Base-by-base conservation (phyloP, 1,140 invertebrate genomes). In the Eumeta japonica region DNA sequence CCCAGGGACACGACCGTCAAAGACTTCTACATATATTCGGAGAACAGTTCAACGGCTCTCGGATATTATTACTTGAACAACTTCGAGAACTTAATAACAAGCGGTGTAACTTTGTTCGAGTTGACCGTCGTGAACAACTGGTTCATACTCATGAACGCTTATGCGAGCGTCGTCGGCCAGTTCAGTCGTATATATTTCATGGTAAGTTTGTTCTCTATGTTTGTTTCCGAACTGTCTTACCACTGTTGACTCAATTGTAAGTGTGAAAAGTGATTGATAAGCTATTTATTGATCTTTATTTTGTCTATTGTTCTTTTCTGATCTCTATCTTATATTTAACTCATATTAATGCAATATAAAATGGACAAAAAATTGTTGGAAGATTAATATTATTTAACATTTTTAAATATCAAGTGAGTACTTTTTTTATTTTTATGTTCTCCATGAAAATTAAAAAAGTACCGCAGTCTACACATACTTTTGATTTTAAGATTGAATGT, bases 101-200 rank as follows among this genome's bases (percentile, higher is more conserved):
- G 85, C 52, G 78, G 77, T 54, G 89, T 94, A 34, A 93, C 91
- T 0, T 66, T 95, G 35, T 95, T 95, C 76, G 91, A 94, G 71
- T 73, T 94, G 44, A 94, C 90, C 3, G 89, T 93, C 11, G 88
- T 92, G 17, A 94, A 93, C 70, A 93, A 93, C 62, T 89, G 87
- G 87, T 92, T 89, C 63, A 89, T 94, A 37, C 81, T 92, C n/a
- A 94, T 94, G 92, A 89, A 92, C 59, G 88, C 88, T 10, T 93
- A 88, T 65, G 88, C 88, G 1, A 72, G 79, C 15, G 84, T 86
- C 2, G 79, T 82, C 3, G 80, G 81, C 3, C 77, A 79, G 58
- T 84, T 82, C 50, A 86, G 83, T 37, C 76, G 91, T 47, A 73
- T 89, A 16, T 95, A 89, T 62, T 94, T 95, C 58, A 94, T 94